Evolutionary conservation across 2,797 vertebrate genomes (phyloP), one percentile per base, ranked within the genome.

Genomic region (Miichthys miiuy): DNA sequence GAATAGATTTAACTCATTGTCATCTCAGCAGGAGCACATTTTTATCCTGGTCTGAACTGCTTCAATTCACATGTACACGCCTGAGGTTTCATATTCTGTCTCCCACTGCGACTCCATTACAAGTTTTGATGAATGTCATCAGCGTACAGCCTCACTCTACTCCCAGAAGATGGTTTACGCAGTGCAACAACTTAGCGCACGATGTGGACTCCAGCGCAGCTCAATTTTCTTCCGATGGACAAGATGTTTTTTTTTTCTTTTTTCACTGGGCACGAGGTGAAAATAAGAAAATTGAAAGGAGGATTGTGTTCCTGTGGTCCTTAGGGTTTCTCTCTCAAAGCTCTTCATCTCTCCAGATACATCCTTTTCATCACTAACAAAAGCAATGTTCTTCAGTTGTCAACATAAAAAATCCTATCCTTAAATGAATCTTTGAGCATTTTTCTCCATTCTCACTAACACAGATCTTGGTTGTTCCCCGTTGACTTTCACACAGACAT

Each of bases 91-190:
- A 83, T 72, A 70, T 74, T 66, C 56, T 17, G 21, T 14, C 47
- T 68, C 82, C 79, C 34, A 55, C 81, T 77, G 83, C 55, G 75
- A 85, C 76, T 75, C 77, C 81, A 90, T 87, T 85, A 77, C 72
- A 82, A 63, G 65, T 81, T 86, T 80, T 87, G 52, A 84, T 84
- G 75, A 86, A 87, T 76, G 61, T 86, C 81, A 87, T 90, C 76
- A 79, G 71, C 18, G 38, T 62, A 55, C 30, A 18, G 72, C 30
- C 16, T 50, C 12, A 18, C 55, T 73, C 56, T 27, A 7, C 51
- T 83, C 69, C 27, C 61, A 23, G 14, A 46, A 69, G 75, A 72
- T 6, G 64, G 51, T 58, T 58, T 21, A 25, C 64, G 48, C 68
- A 71, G 41, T 41, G 75, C 64, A 80, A 71, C 72, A 74, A 68